Conservation (phyloP, 64 coral and sea anemone species). For the Trachythela sp. region DNA sequence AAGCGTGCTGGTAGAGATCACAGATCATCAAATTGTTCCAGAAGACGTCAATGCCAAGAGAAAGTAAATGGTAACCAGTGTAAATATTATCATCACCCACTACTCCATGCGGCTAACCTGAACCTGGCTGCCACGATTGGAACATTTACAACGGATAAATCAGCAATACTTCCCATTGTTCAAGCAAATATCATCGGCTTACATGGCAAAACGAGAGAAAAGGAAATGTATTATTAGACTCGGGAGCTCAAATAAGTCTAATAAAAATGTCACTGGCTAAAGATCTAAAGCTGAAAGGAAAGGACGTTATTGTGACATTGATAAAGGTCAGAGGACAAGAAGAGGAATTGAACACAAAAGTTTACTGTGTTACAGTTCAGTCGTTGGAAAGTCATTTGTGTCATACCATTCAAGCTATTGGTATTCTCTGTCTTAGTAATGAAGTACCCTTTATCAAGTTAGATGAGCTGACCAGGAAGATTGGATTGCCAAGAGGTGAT, state of each 20-base stretch:
- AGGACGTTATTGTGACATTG: not conserved
- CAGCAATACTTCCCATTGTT: not conserved
- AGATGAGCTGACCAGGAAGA: not conserved
- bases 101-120: not conserved
- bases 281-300: not conserved
- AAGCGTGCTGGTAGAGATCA: not conserved
- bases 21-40: constrained; percentile 30
- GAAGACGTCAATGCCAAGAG: constrained; percentile 36
- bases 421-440: not conserved
- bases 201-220: not conserved
- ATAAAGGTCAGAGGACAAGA: not conserved
- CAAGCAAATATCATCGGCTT: not conserved
- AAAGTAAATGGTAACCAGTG: not conserved
- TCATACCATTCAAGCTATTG: not conserved
- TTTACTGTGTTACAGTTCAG: not conserved
- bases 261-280: not conserved
- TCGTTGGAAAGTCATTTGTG: not conserved
- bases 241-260: not conserved
- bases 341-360: not conserved
- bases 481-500: not conserved
- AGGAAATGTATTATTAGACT: not conserved
- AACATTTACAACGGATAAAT: not conserved
- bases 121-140: not conserved
- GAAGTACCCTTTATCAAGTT: not conserved
- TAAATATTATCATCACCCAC: not conserved